A percentile compares a stretch with the other conserved stretches of the same genome.
Evolutionary conservation across 2,113 vertebrate genomes (phyloP).

Genomic region (Coptodon rendalli): DNA sequence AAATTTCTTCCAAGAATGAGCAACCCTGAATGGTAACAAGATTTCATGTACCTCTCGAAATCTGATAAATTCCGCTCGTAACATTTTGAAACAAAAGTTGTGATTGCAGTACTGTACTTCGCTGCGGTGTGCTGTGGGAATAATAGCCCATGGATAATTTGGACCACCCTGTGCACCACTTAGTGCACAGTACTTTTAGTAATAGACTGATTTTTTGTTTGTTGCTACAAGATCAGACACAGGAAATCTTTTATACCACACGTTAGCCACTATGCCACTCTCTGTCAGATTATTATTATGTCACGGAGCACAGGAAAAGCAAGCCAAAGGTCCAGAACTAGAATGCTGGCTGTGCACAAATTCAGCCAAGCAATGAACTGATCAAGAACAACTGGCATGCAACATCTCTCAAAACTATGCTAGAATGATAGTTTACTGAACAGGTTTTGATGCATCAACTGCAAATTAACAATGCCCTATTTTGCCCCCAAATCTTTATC

Average conservation of each 20-base stretch:
- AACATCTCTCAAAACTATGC: not conserved
- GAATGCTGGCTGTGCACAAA: not conserved
- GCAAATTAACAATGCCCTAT: not conserved
- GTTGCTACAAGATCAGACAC: not conserved
- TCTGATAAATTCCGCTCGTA: not conserved
- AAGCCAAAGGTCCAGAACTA: fast-evolving
- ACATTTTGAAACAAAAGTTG: not conserved
- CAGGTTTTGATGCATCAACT: not conserved
- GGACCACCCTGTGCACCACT: not conserved
- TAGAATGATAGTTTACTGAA: not conserved
- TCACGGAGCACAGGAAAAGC: not conserved
- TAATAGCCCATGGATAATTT: not conserved
- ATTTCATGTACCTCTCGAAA: not conserved
- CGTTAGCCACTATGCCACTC: not conserved
- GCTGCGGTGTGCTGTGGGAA: not conserved
- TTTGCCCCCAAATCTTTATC: not conserved
- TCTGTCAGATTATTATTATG: not conserved
- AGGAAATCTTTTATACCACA: not conserved
- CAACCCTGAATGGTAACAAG: not conserved
- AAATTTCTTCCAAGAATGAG: not conserved
- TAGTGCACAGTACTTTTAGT: not conserved
- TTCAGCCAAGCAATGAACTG: not conserved
- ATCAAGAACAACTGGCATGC: not conserved
- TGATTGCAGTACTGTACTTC: not conserved
- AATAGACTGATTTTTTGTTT: not conserved